phyloP scores from a whole-genome alignment of 2,797 vertebrate genomes.

The Leucoraja ocellata region DNA sequence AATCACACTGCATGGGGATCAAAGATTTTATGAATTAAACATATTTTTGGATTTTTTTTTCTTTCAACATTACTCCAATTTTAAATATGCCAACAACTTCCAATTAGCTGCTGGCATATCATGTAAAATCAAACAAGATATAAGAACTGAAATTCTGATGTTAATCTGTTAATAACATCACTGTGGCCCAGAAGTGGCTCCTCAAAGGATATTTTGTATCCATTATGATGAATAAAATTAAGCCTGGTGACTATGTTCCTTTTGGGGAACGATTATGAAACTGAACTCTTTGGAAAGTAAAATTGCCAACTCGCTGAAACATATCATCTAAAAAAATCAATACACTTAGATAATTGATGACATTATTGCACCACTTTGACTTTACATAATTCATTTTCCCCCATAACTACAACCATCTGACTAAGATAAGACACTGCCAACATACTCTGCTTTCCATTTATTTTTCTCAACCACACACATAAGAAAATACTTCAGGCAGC shows the following conservation, averaged over 20 bases:
- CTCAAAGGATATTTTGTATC: constrained; percentile 11
- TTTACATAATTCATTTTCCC: neutral
- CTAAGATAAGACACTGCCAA: no score
- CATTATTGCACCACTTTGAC: neutral
- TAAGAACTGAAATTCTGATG: neutral
- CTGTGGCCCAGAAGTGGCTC: neutral
- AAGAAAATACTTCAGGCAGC: no score
- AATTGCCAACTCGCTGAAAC: neutral
- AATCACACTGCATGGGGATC: neutral
- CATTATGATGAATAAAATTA: neutral
- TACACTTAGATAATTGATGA: neutral
- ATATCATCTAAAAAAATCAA: neutral
- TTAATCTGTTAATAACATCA: neutral
- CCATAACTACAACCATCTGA: no score
- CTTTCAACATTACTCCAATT: neutral
- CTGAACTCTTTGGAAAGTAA: neutral
- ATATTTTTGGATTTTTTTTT: neutral
- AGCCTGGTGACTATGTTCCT: neutral
- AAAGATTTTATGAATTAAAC: neutral
- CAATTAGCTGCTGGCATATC: neutral
- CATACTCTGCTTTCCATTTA: no score
- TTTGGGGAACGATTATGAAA: neutral
- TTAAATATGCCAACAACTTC: neutral
- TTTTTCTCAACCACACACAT: no score
- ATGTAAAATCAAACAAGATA: neutral